phyloP scores from a whole-genome alignment of 2,888 invertebrate species.

The Pristionchus arcanus region DNA sequence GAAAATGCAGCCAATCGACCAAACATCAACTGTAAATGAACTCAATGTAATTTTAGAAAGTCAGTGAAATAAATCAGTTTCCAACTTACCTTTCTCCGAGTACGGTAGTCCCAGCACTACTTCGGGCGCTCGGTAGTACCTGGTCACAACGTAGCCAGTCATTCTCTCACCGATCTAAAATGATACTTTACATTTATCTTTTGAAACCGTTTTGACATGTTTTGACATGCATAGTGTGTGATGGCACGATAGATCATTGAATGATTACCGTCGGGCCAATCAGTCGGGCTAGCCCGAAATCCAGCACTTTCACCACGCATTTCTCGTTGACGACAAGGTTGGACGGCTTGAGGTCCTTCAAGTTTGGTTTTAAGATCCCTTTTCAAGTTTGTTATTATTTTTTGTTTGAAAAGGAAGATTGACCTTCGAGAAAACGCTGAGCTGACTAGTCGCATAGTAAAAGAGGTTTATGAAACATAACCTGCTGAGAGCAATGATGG shows the following conservation, averaged over 20 bases:
- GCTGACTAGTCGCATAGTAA: no score
- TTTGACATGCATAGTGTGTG: no score
- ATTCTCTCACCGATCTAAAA: constrained; percentile 87
- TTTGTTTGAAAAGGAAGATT: no score
- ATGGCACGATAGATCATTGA: no score
- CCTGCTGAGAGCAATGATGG: no score
- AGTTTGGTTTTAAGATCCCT: not conserved
- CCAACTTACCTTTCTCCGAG: constrained; percentile 90
- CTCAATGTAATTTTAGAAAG: no score
- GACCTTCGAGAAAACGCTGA: no score
- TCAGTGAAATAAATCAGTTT: no score
- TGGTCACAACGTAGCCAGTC: constrained; percentile 91
- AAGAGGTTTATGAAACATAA: no score
- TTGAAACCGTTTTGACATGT: no score
- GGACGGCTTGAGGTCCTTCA: constrained; percentile 45
- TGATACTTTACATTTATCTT: no score
- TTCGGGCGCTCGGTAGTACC: constrained; percentile 99
- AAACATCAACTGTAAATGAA: constrained; percentile 74
- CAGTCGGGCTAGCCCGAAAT: constrained; percentile 96
- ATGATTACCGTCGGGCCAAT: constrained; percentile 83
- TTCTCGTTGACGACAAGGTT: constrained; percentile 1
- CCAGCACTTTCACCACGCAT: constrained; percentile 85
- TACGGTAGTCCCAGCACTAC: constrained; percentile 91
- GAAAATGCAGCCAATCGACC: constrained; percentile 89
- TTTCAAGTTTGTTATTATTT: not conserved